Evolutionary conservation across 2,888 invertebrate genomes (phyloP).

Genomic region (Brachypalpus laphriformis): DNA sequence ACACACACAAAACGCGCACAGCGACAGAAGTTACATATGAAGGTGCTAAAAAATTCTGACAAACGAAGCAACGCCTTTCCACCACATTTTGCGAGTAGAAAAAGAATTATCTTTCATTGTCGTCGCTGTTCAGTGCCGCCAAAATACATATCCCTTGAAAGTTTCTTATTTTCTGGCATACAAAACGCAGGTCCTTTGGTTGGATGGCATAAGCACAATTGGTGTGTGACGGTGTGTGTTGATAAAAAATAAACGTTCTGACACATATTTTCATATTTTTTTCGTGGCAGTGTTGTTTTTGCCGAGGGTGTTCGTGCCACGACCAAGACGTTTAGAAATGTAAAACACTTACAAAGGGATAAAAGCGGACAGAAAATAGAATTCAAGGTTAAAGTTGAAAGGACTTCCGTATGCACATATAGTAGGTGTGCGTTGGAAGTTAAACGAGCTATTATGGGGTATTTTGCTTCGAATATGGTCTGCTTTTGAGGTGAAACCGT

Average conservation of each 20-base stretch:
- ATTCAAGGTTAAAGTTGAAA: constrained; percentile 46
- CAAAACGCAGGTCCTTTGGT: constrained; percentile 13
- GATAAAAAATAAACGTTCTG: background rate
- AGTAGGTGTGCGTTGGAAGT: background rate
- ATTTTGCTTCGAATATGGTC: background rate
- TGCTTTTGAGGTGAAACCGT: background rate
- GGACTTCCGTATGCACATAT: constrained; percentile 6
- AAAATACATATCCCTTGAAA: background rate
- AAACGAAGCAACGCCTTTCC: constrained; percentile 12
- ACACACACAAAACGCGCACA: background rate
- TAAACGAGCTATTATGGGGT: background rate
- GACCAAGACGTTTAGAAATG: constrained; percentile 1
- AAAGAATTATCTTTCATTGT: background rate
- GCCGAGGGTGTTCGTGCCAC: background rate
- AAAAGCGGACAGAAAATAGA: constrained; percentile 1
- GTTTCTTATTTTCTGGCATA: constrained; percentile 7
- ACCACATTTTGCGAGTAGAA: background rate
- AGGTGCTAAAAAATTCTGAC: constrained; percentile 9
- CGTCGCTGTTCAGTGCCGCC: constrained; percentile 5
- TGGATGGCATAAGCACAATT: background rate
- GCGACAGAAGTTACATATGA: background rate
- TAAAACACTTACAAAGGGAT: background rate
- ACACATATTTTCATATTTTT: background rate
- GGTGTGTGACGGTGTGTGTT: background rate
- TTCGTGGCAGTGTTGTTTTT: background rate